Evolutionary conservation across 2,797 vertebrate genomes (phyloP).

Genomic region (Phylloscopus collybita): DNA sequence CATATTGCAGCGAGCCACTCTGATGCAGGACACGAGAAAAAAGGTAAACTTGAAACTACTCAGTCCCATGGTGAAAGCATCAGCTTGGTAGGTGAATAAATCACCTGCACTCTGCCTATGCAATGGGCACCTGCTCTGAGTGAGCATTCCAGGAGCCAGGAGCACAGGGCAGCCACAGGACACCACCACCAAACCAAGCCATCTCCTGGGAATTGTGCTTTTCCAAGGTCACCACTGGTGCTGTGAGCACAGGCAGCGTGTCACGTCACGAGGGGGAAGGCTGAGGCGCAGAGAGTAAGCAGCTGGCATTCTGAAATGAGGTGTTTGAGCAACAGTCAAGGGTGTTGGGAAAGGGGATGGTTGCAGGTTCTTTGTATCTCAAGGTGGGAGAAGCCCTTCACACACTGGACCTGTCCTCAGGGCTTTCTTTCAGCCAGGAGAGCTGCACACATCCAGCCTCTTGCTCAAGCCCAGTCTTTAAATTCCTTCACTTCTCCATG

Average conservation of each 20-base stretch:
- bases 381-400: background rate
- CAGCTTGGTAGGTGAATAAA: background rate
- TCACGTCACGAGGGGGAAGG: background rate
- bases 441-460: background rate
- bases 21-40: background rate
- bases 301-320: background rate
- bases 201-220: background rate
- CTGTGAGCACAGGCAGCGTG: background rate
- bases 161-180: background rate
- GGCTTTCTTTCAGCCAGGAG: background rate
- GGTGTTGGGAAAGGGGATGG: background rate
- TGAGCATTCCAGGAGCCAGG: background rate
- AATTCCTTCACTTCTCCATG: background rate
- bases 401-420: background rate
- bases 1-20: background rate
- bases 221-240: background rate
- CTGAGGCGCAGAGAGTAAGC: accelerated
- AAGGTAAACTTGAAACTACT: background rate
- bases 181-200: background rate
- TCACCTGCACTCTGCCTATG: background rate
- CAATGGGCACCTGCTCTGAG: background rate
- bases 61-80: background rate
- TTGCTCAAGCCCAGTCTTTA: background rate
- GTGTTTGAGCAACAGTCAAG: accelerated
- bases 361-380: background rate